Evolutionary conservation across 2,888 invertebrate species (phyloP).

Genomic region (Caenorhabditis drosophilae): DNA sequence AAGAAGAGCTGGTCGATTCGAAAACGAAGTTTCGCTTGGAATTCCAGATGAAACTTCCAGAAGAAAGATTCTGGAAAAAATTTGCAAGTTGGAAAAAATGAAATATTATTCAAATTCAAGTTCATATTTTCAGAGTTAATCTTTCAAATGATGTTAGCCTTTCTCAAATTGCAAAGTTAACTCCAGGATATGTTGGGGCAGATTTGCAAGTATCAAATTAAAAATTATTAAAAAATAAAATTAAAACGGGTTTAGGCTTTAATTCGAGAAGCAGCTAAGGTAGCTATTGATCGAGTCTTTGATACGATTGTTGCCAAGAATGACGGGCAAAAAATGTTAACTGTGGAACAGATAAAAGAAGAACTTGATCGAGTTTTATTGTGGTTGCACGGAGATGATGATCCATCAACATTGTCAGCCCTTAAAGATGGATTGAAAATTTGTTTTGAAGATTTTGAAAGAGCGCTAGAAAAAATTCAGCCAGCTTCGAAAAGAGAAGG

Average conservation of each 20-base stretch:
- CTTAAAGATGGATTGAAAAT: conserved; percentile 47
- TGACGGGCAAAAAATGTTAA: conserved; percentile 40
- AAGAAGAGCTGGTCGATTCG: conserved; percentile 71
- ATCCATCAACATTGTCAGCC: conserved; percentile 41
- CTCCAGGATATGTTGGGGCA: conserved; percentile 94
- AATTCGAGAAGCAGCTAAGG: conserved; percentile 85
- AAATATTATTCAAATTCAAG: too few relatives aligned
- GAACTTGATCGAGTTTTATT: conserved; percentile 55
- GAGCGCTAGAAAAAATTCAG: conserved; percentile 43
- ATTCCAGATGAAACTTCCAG: conserved; percentile 87
- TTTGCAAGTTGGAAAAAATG: conserved; percentile 58
- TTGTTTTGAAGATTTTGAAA: conserved; percentile 58
- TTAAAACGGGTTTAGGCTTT: too few relatives aligned
- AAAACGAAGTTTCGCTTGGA: conserved; percentile 80
- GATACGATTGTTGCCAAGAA: conserved; percentile 52
- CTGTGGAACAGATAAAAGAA: conserved; percentile 46
- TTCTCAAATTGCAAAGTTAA: conserved; percentile 80
- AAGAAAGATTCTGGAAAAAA: conserved; percentile 59
- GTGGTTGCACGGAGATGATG: conserved; percentile 60
- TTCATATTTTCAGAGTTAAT: conserved; percentile 74
- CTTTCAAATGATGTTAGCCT: conserved; percentile 78
- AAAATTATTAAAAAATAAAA: too few relatives aligned
- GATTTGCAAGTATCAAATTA: conserved; percentile 72
- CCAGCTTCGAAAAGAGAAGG: conserved; percentile 78
- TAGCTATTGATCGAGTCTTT: conserved; percentile 79